Percentiles rank a stretch among this genome's conserved stretches.
phyloP scores from a whole-genome alignment of 1,140 invertebrate species.

The Babylonia areolata region DNA sequence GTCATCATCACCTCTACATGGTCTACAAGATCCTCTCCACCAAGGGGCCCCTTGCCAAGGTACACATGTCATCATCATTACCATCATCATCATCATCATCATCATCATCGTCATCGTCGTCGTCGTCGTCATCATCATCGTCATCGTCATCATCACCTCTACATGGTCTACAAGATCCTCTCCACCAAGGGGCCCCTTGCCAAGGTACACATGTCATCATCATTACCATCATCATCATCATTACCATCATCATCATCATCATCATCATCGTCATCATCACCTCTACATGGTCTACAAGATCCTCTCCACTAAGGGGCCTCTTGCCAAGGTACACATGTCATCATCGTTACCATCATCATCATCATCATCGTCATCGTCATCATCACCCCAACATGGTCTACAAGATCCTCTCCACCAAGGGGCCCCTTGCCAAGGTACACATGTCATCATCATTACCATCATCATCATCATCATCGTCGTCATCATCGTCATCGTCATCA shows the following conservation, averaged over 20 bases:
- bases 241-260: not conserved
- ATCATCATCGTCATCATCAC: not conserved
- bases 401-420: not conserved
- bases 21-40: not conserved
- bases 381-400: not conserved
- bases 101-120: not conserved
- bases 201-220: not conserved
- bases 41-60: not conserved
- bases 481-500: slow-evolving; percentile 38
- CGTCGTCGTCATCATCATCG: slow-evolving; percentile 25
- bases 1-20: not conserved
- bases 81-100: not conserved
- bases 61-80: not conserved
- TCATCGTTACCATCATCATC: not conserved
- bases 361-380: not conserved
- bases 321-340: no score
- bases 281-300: slow-evolving; percentile 9
- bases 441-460: no score
- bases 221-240: slow-evolving; percentile 4
- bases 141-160: slow-evolving; percentile 25
- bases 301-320: slow-evolving; percentile 30
- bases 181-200: not conserved
- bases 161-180: not conserved
- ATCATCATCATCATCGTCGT: slow-evolving; percentile 43
- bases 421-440: no score